Evolutionary conservation across 2,888 invertebrate genomes (phyloP).

Genomic region (Charanyca ferruginea): DNA sequence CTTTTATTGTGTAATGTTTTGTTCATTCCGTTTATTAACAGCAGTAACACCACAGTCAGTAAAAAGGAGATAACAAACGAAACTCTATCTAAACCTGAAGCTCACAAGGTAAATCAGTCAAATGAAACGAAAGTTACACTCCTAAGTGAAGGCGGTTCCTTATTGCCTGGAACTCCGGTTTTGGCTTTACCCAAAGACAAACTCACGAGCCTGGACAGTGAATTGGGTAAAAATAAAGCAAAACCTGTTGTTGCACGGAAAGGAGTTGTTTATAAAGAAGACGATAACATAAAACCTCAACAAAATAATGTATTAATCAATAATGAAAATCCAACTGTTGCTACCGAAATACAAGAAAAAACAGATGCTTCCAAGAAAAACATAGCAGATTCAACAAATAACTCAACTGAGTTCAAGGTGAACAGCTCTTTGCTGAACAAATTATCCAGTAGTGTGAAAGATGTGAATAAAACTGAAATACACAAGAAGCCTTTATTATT

Average conservation of each 20-base stretch:
- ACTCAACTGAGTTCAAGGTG: constrained; percentile 29
- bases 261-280: constrained; percentile 68
- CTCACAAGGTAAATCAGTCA: constrained; percentile 37
- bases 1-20: constrained; percentile 68
- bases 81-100: constrained; percentile 38
- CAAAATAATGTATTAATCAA: constrained; percentile 36
- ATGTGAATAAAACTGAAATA: constrained; percentile 56
- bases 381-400: constrained; percentile 32
- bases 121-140: constrained; percentile 70
- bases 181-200: constrained; percentile 72
- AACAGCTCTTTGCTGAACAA: constrained; percentile 35
- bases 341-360: constrained; percentile 23
- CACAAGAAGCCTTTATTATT: constrained; percentile 78
- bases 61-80: constrained; percentile 48
- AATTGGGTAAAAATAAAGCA: constrained; percentile 73
- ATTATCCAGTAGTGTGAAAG: constrained; percentile 25
- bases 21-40: constrained; percentile 64
- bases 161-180: constrained; percentile 68
- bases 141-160: constrained; percentile 78
- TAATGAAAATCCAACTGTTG: constrained; percentile 42
- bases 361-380: constrained; percentile 7
- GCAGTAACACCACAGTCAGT: constrained; percentile 58
- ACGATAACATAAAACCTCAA: constrained; percentile 29
- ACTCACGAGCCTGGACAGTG: constrained; percentile 62
- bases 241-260: constrained; percentile 73